Conservation (phyloP, 2,888 invertebrate species). For the Acleris laterana region DNA sequence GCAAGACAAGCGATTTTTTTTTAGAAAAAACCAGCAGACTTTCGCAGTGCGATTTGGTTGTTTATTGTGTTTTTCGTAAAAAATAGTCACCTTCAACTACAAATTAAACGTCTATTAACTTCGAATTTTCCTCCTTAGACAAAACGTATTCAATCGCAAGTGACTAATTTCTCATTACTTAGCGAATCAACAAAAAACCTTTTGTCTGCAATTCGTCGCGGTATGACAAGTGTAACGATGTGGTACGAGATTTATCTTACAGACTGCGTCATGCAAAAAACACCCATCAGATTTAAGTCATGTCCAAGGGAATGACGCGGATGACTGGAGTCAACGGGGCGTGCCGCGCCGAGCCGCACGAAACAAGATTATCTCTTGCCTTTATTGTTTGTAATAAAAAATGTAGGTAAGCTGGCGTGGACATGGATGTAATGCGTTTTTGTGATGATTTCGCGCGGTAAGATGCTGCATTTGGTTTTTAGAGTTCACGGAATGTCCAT, state of each 20-base stretch:
- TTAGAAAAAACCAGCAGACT: too few species aligned
- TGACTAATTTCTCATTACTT: slow-evolving; percentile 28
- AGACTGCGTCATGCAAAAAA: slow-evolving; percentile 19
- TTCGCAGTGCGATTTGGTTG: too few species aligned
- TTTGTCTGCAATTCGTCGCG: slow-evolving; percentile 18
- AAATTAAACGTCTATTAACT: not conserved
- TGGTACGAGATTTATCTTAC: slow-evolving; percentile 18
- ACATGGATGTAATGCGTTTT: not conserved
- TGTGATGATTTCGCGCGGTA: not conserved
- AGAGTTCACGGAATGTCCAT: too few species aligned
- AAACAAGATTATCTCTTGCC: slow-evolving; percentile 21
- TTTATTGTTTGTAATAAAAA: slow-evolving; percentile 21
- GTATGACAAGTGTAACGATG: slow-evolving; percentile 21
- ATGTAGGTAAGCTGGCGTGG: slow-evolving; percentile 9
- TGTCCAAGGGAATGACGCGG: slow-evolving; percentile 11
- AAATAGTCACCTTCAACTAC: not conserved
- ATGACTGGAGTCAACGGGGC: slow-evolving; percentile 18
- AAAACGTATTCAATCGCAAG: not conserved
- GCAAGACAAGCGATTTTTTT: too few species aligned
- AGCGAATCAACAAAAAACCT: slow-evolving; percentile 22
- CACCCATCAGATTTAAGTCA: slow-evolving; percentile 28
- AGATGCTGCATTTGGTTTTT: too few species aligned
- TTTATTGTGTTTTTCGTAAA: too few species aligned
- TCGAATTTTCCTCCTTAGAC: not conserved
- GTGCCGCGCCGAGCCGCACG: slow-evolving; percentile 1